These are phyloP conservation scores for Plebejus argus DNA, from an alignment of 2,888 invertebrate genomes.

Conservation along the genomic window DNA sequence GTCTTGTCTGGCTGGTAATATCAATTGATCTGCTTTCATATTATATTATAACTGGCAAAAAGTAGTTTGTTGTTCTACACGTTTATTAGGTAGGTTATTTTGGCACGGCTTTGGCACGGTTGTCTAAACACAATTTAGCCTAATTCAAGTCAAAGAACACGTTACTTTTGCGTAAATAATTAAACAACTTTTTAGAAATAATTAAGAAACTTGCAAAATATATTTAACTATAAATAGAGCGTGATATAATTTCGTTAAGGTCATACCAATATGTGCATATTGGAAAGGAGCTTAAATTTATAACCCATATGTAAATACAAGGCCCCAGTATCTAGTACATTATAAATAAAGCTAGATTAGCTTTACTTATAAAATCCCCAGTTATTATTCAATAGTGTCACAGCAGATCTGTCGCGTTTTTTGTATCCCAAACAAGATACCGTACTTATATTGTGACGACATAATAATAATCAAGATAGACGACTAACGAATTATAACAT, in stretches of 20 bases:
- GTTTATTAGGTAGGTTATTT: no score
- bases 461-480: neutral
- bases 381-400: neutral
- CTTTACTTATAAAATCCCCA: neutral
- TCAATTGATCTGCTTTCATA: no score
- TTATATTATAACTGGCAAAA: no score
- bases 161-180: no score
- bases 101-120: no score
- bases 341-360: no score
- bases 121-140: no score
- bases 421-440: neutral
- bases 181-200: neutral
- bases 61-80: no score
- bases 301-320: slow-evolving; percentile 35
- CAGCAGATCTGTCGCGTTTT: neutral
- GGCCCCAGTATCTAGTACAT: slow-evolving; percentile 30
- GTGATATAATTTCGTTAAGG: slow-evolving; percentile 37
- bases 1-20: no score
- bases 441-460: neutral
- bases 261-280: slow-evolving; percentile 34
- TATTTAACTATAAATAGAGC: slow-evolving; percentile 5
- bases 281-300: slow-evolving; percentile 37
- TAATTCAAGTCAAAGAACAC: no score
- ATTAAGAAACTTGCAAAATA: neutral
- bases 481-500: neutral